Percentiles rank a stretch among this genome's conserved stretches.
Conservation (phyloP, 2,113 vertebrate genomes). For the Microcebus lehilahytsara region DNA sequence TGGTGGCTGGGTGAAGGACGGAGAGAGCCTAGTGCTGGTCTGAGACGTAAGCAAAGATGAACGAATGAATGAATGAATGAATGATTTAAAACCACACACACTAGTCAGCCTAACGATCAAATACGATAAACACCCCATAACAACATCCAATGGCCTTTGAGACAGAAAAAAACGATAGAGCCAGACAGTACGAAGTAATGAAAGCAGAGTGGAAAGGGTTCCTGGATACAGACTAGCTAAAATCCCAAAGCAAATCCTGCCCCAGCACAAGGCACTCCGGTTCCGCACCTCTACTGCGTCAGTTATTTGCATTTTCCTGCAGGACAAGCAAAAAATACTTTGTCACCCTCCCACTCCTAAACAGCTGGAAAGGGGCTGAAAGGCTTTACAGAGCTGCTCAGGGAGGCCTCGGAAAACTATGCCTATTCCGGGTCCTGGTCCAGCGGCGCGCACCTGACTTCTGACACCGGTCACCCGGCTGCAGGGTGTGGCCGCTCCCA, state of each 20-base stretch:
- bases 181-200: fast-evolving
- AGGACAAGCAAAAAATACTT: not conserved
- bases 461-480: not conserved
- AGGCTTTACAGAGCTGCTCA: not conserved
- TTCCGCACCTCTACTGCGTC: not conserved
- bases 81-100: not conserved
- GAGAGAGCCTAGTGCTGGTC: not conserved
- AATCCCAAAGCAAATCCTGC: not conserved
- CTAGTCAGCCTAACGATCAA: not conserved
- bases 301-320: not conserved
- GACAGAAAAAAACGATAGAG: not conserved
- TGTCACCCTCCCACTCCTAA: not conserved
- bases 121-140: not conserved
- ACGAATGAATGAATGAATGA: not conserved
- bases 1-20: not conserved
- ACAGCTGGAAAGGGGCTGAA: not conserved
- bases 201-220: not conserved
- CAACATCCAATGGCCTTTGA: not conserved
- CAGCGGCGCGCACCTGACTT: not conserved
- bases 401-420: not conserved
- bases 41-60: not conserved
- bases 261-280: not conserved
- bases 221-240: not conserved
- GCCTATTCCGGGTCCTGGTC: not conserved
- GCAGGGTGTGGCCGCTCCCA: not conserved